Base-by-base conservation (phyloP, 2,888 invertebrate species). In the Stenodema calcarata region DNA sequence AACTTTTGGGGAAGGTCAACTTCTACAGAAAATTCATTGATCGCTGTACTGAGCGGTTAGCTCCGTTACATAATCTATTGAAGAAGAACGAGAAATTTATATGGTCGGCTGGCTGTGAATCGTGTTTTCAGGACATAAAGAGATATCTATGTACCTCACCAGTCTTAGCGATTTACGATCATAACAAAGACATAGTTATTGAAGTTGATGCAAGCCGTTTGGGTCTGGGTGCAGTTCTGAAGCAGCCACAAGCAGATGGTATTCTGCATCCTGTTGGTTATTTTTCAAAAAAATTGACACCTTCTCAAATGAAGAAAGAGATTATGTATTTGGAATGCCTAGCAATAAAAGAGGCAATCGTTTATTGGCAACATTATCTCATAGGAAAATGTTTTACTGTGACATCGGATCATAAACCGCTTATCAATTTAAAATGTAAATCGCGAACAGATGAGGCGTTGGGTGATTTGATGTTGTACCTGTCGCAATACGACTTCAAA, bases 401-500 rank as follows among this genome's bases (percentile, higher is more conserved):
- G 18, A 28, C 76, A 35, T 62, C 87, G 3, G 87, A 88, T 54
- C 87, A 87, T 44, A 89, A 88, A 84, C 88, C 88, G 16, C 81
- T 89, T 27, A 87, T 88, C 76, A 86, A 88, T 62, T 9, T 88
- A 16, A 88, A 88, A 12, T 73, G 88, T 11, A 88, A 87, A 81
- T 78, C 88, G 27, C 54, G 88, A 44, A 79, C 88, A 9, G 89
- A 89, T 79, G 87, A 89, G 79, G 88, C 88, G 86, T 70, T 89
- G n/a, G 88, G 88, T 27, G 88, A 89, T 0, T 54, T 89, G 30
- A 87, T 83, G 16, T 84, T 87, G 76, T 88, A 88, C 73, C 62
- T 89, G 44, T 88, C 88, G 1, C 89, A 89, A 88, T 89, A 79
- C 54, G 87, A 89, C 50, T 89, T 88, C 73, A 18, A 87, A 35